Percentiles rank a stretch among this genome's conserved stretches.
These are phyloP conservation scores for Agelastica alni DNA, from an alignment of 2,888 invertebrate species.

Conservation along the genomic window DNA sequence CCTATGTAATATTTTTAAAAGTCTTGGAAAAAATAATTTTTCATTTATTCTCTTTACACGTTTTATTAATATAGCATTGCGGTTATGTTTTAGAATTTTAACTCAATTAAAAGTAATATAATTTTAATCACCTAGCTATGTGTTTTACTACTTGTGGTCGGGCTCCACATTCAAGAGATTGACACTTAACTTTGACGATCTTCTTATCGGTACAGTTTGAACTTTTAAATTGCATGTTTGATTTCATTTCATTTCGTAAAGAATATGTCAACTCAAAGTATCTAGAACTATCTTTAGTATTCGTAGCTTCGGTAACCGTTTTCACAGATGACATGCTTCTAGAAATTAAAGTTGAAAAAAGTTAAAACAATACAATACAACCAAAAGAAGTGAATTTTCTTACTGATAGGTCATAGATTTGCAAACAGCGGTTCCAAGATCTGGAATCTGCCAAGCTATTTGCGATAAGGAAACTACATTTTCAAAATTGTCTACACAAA, in stretches of 20 bases:
- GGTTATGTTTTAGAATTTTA: too few species aligned
- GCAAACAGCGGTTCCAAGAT: constrained; percentile 76
- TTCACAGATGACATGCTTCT: constrained; percentile 42
- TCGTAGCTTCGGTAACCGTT: constrained; percentile 30
- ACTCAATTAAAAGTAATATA: too few species aligned
- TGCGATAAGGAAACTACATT: constrained; percentile 63
- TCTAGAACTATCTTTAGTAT: constrained; percentile 20
- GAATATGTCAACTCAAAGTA: constrained; percentile 68
- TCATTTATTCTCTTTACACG: too few species aligned
- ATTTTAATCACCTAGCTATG: constrained; percentile 71
- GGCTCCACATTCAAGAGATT: constrained; percentile 71
- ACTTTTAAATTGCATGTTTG: constrained; percentile 68
- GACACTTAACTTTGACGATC: constrained; percentile 70
- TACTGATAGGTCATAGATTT: constrained; percentile 77
- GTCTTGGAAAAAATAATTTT: too few species aligned
- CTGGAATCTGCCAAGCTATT: constrained; percentile 67
- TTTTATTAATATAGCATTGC: too few species aligned
- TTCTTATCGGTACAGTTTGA: constrained; percentile 66
- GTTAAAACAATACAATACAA: too few species aligned
- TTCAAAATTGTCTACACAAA: constrained; percentile 72
- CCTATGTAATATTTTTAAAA: too few species aligned
- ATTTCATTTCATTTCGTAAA: constrained; percentile 61
- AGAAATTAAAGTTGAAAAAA: too few species aligned
- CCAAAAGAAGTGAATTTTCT: constrained; percentile 42
- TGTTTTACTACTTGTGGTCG: constrained; percentile 67